Base-by-base conservation (phyloP, 2,888 invertebrate genomes). In the Aphodius sticticus region DNA sequence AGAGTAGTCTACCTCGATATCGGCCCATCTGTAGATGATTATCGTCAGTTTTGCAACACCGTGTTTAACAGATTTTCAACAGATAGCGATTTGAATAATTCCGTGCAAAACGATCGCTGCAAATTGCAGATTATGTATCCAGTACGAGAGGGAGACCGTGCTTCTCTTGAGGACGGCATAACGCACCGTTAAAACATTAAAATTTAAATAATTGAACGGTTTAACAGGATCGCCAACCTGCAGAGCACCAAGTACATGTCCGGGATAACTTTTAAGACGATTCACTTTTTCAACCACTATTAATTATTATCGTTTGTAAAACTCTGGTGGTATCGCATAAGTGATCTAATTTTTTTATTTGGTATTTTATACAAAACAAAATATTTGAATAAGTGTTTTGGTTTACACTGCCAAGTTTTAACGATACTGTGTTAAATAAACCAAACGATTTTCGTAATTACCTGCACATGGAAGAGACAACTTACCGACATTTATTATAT, bases 41-140 rank as follows among this genome's bases (percentile, higher is more conserved):
- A 79, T 79, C 79, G 76, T 70, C 76, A 76, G 77, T 79, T 79
- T 79, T 79, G 77, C 77, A 79, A 79, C 77, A 79, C 76, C 72
- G 76, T 71, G 76, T 79, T 79, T 79, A 76, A 71, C 79, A 71
- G 77, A 79, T 79, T 79, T 79, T 79, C 79, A 79, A 79, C 79
- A 79, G 79, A 79, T 69, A 77, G 77, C 35, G 76, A 79, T 79
- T 79, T 79, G 79, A 79, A 79, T 79, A 79, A 79, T 79, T 77
- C 77, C 79, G 79, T 79, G 79, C 77, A 77, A 77, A 77, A 76
- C 76, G 79, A 79, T 71, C 71, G 70, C 76, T 53, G 9, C 71
- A 79, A 79, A 79, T 79, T 76, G 76, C 71, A 70, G 79, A 79
- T 79, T 76, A 77, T 74, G 74, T 15, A 36, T n/a, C 74, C 72